Conservation (phyloP, 2,113 vertebrate species). For the Podocnemis expansa region DNA sequence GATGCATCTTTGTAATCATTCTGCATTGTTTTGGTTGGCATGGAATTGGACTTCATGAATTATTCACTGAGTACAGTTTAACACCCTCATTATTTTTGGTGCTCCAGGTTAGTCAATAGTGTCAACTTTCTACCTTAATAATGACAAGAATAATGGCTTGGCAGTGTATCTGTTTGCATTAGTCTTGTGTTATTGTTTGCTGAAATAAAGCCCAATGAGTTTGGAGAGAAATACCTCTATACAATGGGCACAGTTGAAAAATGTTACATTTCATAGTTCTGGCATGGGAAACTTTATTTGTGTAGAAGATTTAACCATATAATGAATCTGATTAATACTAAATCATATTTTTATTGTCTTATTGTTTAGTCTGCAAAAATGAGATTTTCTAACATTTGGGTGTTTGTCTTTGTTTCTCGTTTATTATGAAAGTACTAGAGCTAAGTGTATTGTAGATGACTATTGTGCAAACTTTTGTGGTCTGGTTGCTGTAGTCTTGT, state of each 20-base stretch:
- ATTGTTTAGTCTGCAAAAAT: not conserved
- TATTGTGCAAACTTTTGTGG: not conserved
- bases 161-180: conserved; percentile 23
- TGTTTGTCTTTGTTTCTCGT: conserved; percentile 3
- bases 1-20: conserved; percentile 38
- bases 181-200: conserved; percentile 15
- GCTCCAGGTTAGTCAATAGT: conserved; percentile 21
- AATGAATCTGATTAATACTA: not conserved
- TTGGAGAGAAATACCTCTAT: conserved; percentile 20
- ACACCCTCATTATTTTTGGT: conserved; percentile 52
- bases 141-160: conserved; percentile 48
- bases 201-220: conserved; percentile 13
- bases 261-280: not conserved
- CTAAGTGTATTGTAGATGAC: not conserved
- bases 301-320: conserved; percentile 11
- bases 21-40: conserved; percentile 20
- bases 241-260: conserved; percentile 18
- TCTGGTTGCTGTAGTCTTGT: not conserved
- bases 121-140: conserved; percentile 41
- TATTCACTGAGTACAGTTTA: conserved; percentile 43
- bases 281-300: not conserved
- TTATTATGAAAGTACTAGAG: not conserved
- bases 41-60: conserved; percentile 40
- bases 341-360: not conserved
- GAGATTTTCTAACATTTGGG: not conserved